A percentile compares a stretch with the other conserved stretches of the same genome.
phyloP scores from a whole-genome alignment of 1,140 invertebrate species.

The Cylas formicarius region DNA sequence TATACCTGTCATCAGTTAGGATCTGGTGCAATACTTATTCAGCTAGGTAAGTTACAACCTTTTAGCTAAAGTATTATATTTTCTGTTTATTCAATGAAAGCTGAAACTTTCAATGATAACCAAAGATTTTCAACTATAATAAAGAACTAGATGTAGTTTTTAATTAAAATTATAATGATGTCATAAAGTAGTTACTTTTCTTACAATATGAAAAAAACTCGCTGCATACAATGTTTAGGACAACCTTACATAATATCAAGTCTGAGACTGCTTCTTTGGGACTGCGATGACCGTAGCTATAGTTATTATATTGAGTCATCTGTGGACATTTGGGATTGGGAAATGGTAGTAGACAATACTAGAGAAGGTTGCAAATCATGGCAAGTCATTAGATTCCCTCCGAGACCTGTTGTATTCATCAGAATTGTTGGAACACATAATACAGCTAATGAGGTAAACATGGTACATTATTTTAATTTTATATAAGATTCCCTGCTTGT shows the following conservation, averaged over 20 bases:
- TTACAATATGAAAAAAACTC: background rate
- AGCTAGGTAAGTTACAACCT: constrained; percentile 61
- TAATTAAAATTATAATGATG: too few species aligned
- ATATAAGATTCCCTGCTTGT: constrained; percentile 4
- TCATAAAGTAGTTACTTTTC: too few species aligned
- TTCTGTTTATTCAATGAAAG: too few species aligned
- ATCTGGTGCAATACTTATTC: constrained; percentile 88
- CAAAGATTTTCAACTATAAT: background rate
- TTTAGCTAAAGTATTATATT: too few species aligned
- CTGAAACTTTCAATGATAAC: too few species aligned
- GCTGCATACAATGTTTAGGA: constrained; percentile 25
- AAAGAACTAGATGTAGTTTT: background rate
- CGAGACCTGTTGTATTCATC: constrained; percentile 85
- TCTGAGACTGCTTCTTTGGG: constrained; percentile 91
- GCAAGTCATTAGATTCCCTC: constrained; percentile 81
- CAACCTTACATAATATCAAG: constrained; percentile 93
- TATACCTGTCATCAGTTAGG: constrained; percentile 99
- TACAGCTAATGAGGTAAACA: constrained; percentile 86
- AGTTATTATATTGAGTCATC: constrained; percentile 96
- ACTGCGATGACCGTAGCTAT: constrained; percentile 94
- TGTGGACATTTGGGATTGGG: constrained; percentile 85
- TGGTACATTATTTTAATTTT: background rate
- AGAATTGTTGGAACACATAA: constrained; percentile 91
- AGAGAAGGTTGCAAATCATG: constrained; percentile 77
- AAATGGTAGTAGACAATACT: constrained; percentile 71